Base-by-base conservation (phyloP, 2,888 invertebrate species). In the Dione vanillae region DNA sequence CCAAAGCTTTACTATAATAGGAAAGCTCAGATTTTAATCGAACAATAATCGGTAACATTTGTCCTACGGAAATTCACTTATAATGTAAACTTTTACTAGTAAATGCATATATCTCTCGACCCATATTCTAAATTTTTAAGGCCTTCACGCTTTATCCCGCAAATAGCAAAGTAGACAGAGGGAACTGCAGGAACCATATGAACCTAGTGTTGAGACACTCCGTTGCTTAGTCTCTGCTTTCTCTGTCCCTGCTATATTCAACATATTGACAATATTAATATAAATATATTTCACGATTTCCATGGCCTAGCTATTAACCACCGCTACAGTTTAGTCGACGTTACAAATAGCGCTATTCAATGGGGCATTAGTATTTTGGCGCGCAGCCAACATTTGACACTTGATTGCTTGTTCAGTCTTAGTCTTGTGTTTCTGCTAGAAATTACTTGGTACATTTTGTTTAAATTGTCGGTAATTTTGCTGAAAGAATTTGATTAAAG, bases 321-420 rank as follows among this genome's bases (percentile, higher is more conserved):
- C 54, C 61, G 69, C 47, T 59, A 49, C 62, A 62, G 62, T 69
- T 69, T 62, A 69, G 69, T 52, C 69, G 69, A 69, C 81, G 83
- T 86, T 88, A 88, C 89, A 91, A 90, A 90, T 92, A 89, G 89
- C 88, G 84, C 85, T 86, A 87, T 91, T 92, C 91, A 93, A 92
- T 91, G 90, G 90, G 84, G 89, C 91, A 90, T 93, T 91, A 92
- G 90, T 87, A 89, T 85, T 85, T 90, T 92, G 92, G 92, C 86
- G 73, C 71, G 65, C 6, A n/a, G 86, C 93, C 93, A 92, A 73
- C 78, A 83, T 84, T 85, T 87, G 84, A 80, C 76, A 79, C 83
- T 83, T 83, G 85, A 86, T 84, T 86, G 83, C 85, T 86, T 83
- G 86, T 77, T 75, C 74, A 71, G 72, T 45, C 52, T 71, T 70